A percentile compares a stretch with the other conserved stretches of the same genome.
phyloP scores from a whole-genome alignment of 2,797 vertebrate genomes.

The Arnoldichthys spilopterus region DNA sequence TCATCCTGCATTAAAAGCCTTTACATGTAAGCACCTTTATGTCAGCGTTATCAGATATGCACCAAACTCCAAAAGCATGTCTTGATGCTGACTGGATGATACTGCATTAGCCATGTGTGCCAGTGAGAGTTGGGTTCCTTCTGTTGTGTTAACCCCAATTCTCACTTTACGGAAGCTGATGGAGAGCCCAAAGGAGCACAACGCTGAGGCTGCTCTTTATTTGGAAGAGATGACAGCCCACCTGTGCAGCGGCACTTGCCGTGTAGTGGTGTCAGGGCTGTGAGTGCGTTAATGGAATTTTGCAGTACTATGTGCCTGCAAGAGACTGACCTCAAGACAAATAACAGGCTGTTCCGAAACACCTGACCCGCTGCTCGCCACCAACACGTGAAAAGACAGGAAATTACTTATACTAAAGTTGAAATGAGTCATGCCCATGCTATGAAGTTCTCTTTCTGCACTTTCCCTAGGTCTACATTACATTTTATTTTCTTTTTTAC shows the following conservation, averaged over 20 bases:
- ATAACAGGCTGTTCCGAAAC: constrained; percentile 35
- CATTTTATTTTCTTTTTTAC: neutral
- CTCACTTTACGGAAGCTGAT: constrained; percentile 22
- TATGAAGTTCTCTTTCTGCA: neutral
- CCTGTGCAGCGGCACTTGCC: constrained; percentile 38
- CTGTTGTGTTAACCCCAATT: constrained; percentile 50
- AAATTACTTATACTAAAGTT: constrained; percentile 34
- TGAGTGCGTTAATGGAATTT: constrained; percentile 55
- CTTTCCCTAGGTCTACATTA: neutral
- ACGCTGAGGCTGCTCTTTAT: constrained; percentile 27
- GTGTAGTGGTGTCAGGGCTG: constrained; percentile 18
- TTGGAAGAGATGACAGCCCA: constrained; percentile 47
- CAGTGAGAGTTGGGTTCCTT: constrained; percentile 30
- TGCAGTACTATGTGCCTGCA: constrained; percentile 29
- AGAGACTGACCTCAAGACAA: constrained; percentile 36
- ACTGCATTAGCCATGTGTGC: constrained; percentile 34
- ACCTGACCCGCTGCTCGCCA: constrained; percentile 34
- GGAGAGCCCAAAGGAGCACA: neutral
- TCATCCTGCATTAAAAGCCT: constrained; percentile 15
- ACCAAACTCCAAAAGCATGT: constrained; percentile 9
- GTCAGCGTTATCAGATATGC: constrained; percentile 1
- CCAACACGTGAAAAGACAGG: constrained; percentile 28
- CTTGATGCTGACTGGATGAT: constrained; percentile 13
- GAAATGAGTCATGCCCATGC: neutral
- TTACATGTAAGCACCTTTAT: constrained; percentile 5